Conservation (phyloP, 2,888 invertebrate species). For the Mactromeris polynyma region DNA sequence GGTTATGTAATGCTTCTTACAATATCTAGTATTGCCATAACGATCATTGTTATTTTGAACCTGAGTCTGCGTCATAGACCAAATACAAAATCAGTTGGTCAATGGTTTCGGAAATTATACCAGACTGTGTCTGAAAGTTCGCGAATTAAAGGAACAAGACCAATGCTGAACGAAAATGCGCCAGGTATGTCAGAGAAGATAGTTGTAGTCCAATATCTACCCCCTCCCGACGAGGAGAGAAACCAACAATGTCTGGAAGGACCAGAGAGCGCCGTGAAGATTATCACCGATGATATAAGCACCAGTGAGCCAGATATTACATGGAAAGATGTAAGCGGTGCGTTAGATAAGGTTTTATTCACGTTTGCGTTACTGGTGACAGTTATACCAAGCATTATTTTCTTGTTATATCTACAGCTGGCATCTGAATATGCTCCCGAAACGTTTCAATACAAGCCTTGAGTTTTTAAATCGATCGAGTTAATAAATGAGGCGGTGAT, state of each 20-base stretch:
- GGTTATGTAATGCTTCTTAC: not conserved
- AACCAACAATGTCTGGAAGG: not conserved
- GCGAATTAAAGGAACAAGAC: not conserved
- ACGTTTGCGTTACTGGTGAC: not conserved
- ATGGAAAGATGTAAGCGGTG: not conserved
- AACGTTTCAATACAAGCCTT: not conserved
- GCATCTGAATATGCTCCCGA: not conserved
- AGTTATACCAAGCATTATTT: not conserved
- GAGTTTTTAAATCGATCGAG: too few species aligned
- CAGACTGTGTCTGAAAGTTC: too few species aligned
- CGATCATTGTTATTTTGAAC: not conserved
- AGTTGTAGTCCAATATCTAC: not conserved
- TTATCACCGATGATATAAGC: not conserved
- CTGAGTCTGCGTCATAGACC: not conserved
- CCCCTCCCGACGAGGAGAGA: not conserved
- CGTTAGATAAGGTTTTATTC: not conserved
- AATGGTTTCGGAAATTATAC: not conserved
- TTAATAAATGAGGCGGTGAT: too few species aligned
- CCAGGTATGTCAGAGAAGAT: not conserved
- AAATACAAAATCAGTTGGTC: not conserved
- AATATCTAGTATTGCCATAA: not conserved
- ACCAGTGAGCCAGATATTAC: not conserved
- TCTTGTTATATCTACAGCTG: not conserved
- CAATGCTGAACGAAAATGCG: not conserved
- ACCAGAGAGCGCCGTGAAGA: not conserved